phyloP scores from a whole-genome alignment of 1,140 invertebrate genomes.

The Zaprionus camerounensis region DNA sequence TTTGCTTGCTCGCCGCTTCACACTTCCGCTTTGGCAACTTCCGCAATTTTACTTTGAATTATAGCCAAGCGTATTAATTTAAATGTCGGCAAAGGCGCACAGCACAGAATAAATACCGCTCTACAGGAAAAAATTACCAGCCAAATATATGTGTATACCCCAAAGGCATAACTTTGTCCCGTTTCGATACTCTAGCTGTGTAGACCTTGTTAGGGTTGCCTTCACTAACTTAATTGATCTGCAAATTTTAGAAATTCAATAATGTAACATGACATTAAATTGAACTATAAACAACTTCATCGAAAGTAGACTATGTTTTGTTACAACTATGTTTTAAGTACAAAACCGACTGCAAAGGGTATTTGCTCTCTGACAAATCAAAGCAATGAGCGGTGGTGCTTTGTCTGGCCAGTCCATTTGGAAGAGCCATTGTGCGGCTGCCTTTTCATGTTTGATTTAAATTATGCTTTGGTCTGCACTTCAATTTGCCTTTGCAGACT shows the following conservation, averaged over 20 bases:
- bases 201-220: background rate
- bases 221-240: background rate
- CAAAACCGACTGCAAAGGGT: background rate
- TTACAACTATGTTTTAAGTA: too few species aligned
- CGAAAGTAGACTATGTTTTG: too few species aligned
- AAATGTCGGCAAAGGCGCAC: slow-evolving; percentile 78
- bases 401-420: slow-evolving; percentile 15
- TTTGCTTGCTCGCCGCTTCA: slow-evolving; percentile 69
- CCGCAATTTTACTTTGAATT: slow-evolving; percentile 83
- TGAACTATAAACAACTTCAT: background rate
- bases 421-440: slow-evolving; percentile 43
- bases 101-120: slow-evolving; percentile 68
- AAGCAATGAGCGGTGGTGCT: background rate
- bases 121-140: slow-evolving; percentile 47
- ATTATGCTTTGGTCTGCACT: slow-evolving; percentile 71
- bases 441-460: slow-evolving; percentile 72
- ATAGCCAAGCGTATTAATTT: slow-evolving; percentile 83
- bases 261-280: background rate
- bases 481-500: slow-evolving; percentile 70
- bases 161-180: slow-evolving; percentile 8
- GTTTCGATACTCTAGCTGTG: background rate
- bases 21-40: slow-evolving; percentile 83
- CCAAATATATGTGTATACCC: slow-evolving; percentile 29
- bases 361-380: background rate
- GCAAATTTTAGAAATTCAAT: background rate